These are phyloP conservation scores for Hephaestus fuliginosus DNA, from an alignment of 2,797 vertebrate species.

Conservation along the genomic window DNA sequence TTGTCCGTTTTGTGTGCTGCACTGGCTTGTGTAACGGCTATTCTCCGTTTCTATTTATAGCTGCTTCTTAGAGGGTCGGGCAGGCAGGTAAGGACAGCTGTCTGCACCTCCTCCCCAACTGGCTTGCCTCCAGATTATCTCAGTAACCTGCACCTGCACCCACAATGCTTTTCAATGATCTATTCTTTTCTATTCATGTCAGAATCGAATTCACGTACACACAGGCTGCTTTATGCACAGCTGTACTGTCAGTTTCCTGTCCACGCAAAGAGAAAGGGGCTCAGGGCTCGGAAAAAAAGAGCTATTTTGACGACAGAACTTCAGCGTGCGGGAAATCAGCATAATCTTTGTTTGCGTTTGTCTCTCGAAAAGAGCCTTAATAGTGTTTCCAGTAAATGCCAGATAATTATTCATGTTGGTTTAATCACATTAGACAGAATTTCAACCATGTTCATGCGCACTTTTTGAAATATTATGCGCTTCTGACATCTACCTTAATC, in stretches of 20 bases:
- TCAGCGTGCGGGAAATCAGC: background rate
- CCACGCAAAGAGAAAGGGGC: constrained; percentile 14
- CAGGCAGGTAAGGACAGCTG: constrained; percentile 72
- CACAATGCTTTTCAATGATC: constrained; percentile 75
- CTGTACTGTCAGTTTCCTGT: constrained; percentile 44
- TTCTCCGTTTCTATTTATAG: constrained; percentile 69
- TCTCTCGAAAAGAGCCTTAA: background rate
- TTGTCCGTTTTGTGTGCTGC: background rate
- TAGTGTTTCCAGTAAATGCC: constrained; percentile 1
- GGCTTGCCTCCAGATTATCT: constrained; percentile 76
- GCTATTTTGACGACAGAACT: constrained; percentile 19
- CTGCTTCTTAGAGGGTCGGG: constrained; percentile 49
- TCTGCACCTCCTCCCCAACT: constrained; percentile 63
- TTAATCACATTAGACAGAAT: constrained; percentile 10
- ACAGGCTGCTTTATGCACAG: constrained; percentile 57
- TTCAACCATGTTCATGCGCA: background rate
- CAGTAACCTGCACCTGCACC: constrained; percentile 78
- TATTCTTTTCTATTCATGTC: constrained; percentile 78
- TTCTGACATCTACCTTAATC: constrained; percentile 28
- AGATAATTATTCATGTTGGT: constrained; percentile 17
- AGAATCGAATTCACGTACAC: constrained; percentile 67
- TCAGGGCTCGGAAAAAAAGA: constrained; percentile 21
- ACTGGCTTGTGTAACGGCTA: constrained; percentile 8
- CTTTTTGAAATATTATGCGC: constrained; percentile 18
- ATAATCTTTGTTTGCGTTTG: background rate